Percentiles rank a stretch among this genome's conserved stretches.
These are phyloP conservation scores for Lithophane leautieri DNA, from an alignment of 2,888 invertebrate genomes.

Conservation along the genomic window DNA sequence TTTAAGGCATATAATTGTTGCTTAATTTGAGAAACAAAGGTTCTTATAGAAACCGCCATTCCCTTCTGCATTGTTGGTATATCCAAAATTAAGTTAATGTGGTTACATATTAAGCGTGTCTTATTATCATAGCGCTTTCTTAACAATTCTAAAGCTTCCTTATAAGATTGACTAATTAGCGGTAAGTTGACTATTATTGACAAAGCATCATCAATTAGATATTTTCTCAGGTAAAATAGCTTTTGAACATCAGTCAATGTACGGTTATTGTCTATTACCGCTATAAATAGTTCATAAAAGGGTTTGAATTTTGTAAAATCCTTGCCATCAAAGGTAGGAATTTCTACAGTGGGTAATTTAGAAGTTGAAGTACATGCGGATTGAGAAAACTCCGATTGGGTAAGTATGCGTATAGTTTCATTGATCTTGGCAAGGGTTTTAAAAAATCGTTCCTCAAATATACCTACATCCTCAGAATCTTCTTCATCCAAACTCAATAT, in stretches of 20 bases:
- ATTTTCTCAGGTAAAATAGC: neutral
- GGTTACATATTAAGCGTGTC: neutral
- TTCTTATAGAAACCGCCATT: neutral
- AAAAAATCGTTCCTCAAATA: neutral
- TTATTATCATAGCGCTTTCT: neutral
- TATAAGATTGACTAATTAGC: neutral
- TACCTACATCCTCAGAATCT: neutral
- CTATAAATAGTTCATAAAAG: neutral
- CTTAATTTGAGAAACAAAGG: neutral
- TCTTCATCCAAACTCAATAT: neutral
- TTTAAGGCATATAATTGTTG: neutral
- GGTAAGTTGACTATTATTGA: neutral
- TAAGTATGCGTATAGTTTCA: neutral
- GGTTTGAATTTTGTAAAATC: conserved; percentile 2
- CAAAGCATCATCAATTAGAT: neutral
- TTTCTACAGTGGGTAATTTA: neutral
- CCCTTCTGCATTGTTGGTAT: conserved; percentile 1
- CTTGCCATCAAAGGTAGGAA: neutral
- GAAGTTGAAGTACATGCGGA: neutral
- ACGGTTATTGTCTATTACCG: neutral
- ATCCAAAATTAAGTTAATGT: neutral
- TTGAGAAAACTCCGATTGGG: neutral
- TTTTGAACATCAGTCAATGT: neutral
- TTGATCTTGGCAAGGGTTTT: neutral
- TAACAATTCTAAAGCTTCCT: neutral